Percentiles rank a stretch among this genome's conserved stretches.
phyloP scores from a whole-genome alignment of 2,797 vertebrate species.

The Cetoscarus ocellatus region DNA sequence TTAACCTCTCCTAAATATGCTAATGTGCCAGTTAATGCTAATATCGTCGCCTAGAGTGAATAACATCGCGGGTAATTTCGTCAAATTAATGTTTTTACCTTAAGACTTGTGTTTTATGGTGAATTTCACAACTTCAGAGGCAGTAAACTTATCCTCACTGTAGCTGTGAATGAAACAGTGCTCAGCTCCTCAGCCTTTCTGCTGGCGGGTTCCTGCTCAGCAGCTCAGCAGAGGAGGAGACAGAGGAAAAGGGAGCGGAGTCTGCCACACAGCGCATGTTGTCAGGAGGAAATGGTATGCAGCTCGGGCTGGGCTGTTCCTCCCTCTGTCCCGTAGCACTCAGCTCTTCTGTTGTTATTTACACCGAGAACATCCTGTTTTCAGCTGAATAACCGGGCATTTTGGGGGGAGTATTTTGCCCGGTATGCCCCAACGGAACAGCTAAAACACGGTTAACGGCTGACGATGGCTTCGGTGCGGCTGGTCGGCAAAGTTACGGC shows the following conservation, averaged over 20 bases:
- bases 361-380: neutral
- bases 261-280: conserved; percentile 5
- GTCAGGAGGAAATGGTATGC: conserved; percentile 52
- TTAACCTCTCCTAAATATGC: no score
- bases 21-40: no score
- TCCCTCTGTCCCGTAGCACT: conserved; percentile 46
- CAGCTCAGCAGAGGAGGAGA: neutral
- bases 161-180: no score
- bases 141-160: neutral
- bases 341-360: neutral
- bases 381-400: neutral
- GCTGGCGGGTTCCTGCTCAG: conserved; percentile 13
- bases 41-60: no score
- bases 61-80: no score
- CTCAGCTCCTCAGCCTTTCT: neutral
- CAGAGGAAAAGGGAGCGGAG: conserved; percentile 4
- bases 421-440: conserved; percentile 44
- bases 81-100: neutral
- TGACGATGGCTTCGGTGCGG: conserved; percentile 71
- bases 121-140: neutral
- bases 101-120: neutral
- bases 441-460: conserved; percentile 14
- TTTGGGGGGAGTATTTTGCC: neutral
- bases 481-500: conserved; percentile 71
- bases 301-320: conserved; percentile 36